Conservation (phyloP, 2,113 vertebrate species). For the Platysteira castanea region DNA sequence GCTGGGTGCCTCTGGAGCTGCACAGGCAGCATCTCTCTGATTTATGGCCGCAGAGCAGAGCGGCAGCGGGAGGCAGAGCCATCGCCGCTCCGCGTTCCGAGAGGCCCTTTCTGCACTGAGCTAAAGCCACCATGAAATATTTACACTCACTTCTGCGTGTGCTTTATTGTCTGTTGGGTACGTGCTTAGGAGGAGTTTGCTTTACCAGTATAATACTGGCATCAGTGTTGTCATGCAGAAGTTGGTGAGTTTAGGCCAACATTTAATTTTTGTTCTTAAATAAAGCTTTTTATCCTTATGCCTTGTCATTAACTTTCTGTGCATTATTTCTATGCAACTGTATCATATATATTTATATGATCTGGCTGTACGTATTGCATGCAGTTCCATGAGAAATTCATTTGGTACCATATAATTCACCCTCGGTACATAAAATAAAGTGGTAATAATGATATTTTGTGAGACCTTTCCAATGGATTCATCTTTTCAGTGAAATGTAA, state of each 20-base stretch:
- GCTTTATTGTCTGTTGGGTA: background rate
- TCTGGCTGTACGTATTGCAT: background rate
- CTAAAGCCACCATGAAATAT: conserved; percentile 2
- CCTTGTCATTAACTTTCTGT: background rate
- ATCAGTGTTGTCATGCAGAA: background rate
- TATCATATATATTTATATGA: background rate
- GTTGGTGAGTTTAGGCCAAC: background rate
- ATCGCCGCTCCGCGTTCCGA: background rate
- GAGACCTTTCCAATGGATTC: background rate
- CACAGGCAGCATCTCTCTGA: background rate
- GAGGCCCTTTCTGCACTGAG: background rate
- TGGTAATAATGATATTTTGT: background rate
- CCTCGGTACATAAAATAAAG: background rate
- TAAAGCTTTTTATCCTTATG: background rate
- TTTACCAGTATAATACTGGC: background rate
- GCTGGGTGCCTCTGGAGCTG: background rate
- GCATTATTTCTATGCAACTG: background rate
- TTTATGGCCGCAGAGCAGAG: background rate
- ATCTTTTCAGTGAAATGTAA: background rate
- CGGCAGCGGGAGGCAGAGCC: background rate
- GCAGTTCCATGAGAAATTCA: background rate
- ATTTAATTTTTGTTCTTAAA: conserved; percentile 1
- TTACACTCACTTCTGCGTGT: background rate
- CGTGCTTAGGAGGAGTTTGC: conserved; percentile 3
- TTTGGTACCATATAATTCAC: background rate